phyloP scores from a whole-genome alignment of 2,888 invertebrate genomes.

The Agrotis clavis region DNA sequence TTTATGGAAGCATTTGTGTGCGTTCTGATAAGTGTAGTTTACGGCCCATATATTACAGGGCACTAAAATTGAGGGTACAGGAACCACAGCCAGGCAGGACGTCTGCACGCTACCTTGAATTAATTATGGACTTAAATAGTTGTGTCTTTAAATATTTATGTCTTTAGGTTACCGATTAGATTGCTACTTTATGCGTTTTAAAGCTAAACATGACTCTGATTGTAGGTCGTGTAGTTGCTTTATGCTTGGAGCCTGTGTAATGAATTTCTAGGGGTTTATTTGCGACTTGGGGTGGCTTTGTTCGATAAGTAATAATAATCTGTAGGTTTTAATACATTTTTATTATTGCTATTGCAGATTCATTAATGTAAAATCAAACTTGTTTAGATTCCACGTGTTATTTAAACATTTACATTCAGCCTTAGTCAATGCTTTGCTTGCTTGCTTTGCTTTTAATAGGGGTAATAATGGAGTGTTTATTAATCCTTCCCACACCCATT shows the following conservation, averaged over 20 bases:
- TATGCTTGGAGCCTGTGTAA: slow-evolving; percentile 9
- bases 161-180: slow-evolving; percentile 46
- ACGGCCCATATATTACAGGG: slow-evolving; percentile 82
- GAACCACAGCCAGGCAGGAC: slow-evolving; percentile 64
- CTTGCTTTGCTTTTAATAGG: too few relatives aligned
- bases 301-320: neutral
- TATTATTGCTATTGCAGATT: neutral
- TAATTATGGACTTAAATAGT: slow-evolving; percentile 63
- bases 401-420: too few relatives aligned
- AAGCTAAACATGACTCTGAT: slow-evolving; percentile 36
- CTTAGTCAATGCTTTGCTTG: too few relatives aligned
- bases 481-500: too few relatives aligned
- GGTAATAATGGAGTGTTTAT: too few relatives aligned
- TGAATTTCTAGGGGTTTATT: slow-evolving; percentile 31
- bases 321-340: neutral
- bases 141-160: slow-evolving; percentile 55
- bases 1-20: slow-evolving; percentile 81
- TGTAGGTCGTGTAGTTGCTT: slow-evolving; percentile 12
- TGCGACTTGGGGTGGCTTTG: slow-evolving; percentile 14
- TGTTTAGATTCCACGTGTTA: too few relatives aligned
- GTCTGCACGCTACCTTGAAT: slow-evolving; percentile 69
- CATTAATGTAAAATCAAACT: too few relatives aligned
- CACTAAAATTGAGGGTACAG: slow-evolving; percentile 78
- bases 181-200: slow-evolving; percentile 48
- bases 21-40: slow-evolving; percentile 85